Evolutionary conservation across 2,797 vertebrate species (phyloP).

Genomic region (Hemitrygon akajei): DNA sequence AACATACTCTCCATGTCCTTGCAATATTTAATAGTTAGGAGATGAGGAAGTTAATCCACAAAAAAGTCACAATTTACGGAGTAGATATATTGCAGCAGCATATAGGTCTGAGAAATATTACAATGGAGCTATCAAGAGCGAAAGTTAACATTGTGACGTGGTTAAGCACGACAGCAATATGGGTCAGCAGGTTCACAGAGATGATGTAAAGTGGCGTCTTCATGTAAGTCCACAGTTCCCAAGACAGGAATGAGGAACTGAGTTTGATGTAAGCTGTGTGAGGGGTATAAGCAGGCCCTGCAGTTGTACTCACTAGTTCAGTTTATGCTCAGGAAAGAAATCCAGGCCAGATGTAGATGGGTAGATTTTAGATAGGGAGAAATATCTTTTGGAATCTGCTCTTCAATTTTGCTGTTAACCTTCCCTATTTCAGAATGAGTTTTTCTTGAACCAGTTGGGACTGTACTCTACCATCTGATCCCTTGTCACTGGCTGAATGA

Average conservation of each 20-base stretch:
- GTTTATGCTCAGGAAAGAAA: neutral
- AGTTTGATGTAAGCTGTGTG: neutral
- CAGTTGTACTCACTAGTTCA: neutral
- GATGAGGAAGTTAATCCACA: neutral
- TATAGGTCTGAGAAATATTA: neutral
- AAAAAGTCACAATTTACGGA: neutral
- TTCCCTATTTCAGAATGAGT: neutral
- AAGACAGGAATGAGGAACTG: neutral
- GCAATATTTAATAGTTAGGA: no score
- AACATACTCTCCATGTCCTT: no score
- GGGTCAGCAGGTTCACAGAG: neutral
- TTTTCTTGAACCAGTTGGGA: no score
- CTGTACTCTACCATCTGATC: neutral
- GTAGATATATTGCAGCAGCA: neutral
- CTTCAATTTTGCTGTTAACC: neutral
- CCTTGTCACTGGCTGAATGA: neutral
- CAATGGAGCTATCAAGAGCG: neutral
- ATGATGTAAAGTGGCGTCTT: neutral
- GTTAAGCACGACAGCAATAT: neutral
- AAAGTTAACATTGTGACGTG: neutral
- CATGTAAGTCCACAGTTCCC: neutral
- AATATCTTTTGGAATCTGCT: neutral
- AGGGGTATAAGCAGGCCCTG: no score
- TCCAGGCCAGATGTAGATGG: neutral
- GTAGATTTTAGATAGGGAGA: neutral